Base-by-base conservation (phyloP, 2,113 vertebrate species). In the Lepus europaeus region DNA sequence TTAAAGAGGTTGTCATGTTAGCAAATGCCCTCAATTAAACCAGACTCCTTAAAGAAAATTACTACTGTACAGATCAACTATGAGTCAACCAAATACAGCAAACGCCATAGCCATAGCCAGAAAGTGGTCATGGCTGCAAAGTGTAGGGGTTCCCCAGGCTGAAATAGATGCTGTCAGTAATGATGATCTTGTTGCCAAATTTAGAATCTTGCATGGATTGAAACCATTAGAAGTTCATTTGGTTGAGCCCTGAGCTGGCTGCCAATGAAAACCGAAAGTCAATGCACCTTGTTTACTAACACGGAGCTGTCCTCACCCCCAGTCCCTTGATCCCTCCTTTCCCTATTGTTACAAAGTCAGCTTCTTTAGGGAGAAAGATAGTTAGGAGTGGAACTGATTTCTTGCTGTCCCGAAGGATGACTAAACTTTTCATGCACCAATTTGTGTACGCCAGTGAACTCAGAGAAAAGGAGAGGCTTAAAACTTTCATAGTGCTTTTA, bases 321-420 rank as follows among this genome's bases (percentile, higher is more conserved):
- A 22, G 10, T 68, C 19, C 16, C 39, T 73, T 69, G 20, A 31
- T 68, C 16, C 27, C 16, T 70, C 45, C 6, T 53, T 36, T 14
- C 5, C 4, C 4, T 2, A 74, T 23, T 23, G 9, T 23, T 20
- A 39, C 25, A 89, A 19, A 25, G 59, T 80, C 6, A n/a, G 22
- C 20, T 89, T 85, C 45, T 72, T 93, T 53, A 95, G 68, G n/a
- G 16, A 91, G 19, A 91, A 93, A 49, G n/a, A 64, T 66, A 4
- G 23, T 56, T 83, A 73, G 1, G 39, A 51, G 7, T 74, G 20
- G 53, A 33, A 16, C 31, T 70, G 29, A 72, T 2, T 66, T 90
- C 22, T 81, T 1, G 27, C 31, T 89, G 7, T 53, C 49, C 13
- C n/a, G 27, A 31, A 66, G 25, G 20, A 78, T 2, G 17, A 83